Conservation (phyloP, 1,140 invertebrate genomes). For the Drosophila sproati region DNA sequence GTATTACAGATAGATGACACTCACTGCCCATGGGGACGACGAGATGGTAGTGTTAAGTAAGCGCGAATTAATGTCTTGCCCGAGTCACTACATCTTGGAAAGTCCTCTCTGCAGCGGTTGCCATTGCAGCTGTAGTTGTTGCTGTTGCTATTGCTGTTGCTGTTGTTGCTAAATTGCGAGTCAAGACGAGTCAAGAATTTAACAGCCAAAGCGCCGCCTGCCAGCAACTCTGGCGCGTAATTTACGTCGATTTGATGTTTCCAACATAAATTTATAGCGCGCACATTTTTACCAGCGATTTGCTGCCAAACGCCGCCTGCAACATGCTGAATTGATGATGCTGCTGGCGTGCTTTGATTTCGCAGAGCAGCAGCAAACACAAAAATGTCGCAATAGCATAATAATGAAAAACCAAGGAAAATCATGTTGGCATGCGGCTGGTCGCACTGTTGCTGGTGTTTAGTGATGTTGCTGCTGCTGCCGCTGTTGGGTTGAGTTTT, state of each 20-base stretch:
- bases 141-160: background rate
- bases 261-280: slow-evolving; percentile 81
- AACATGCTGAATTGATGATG: slow-evolving; percentile 62
- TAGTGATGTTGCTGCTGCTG: slow-evolving; percentile 18
- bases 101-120: slow-evolving; percentile 43
- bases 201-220: slow-evolving; percentile 80
- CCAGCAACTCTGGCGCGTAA: slow-evolving; percentile 62
- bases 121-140: slow-evolving; percentile 17
- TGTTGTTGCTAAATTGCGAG: slow-evolving; percentile 46
- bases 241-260: slow-evolving; percentile 82
- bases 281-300: slow-evolving; percentile 73
- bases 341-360: slow-evolving; percentile 74
- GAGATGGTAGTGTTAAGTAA: slow-evolving; percentile 73
- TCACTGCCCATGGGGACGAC: slow-evolving; percentile 45
- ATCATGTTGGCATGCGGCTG: slow-evolving; percentile 76
- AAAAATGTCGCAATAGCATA: slow-evolving; percentile 79
- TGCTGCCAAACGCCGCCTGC: slow-evolving; percentile 64
- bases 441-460: slow-evolving; percentile 23
- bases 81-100: slow-evolving; percentile 74
- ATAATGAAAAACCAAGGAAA: slow-evolving; percentile 80
- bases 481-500: slow-evolving; percentile 43
- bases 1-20: slow-evolving; percentile 80
- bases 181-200: slow-evolving; percentile 71
- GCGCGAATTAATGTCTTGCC: slow-evolving; percentile 80
- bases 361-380: slow-evolving; percentile 69